Evolutionary conservation across 2,888 invertebrate genomes (phyloP).

Genomic region (Cabera pusaria): DNA sequence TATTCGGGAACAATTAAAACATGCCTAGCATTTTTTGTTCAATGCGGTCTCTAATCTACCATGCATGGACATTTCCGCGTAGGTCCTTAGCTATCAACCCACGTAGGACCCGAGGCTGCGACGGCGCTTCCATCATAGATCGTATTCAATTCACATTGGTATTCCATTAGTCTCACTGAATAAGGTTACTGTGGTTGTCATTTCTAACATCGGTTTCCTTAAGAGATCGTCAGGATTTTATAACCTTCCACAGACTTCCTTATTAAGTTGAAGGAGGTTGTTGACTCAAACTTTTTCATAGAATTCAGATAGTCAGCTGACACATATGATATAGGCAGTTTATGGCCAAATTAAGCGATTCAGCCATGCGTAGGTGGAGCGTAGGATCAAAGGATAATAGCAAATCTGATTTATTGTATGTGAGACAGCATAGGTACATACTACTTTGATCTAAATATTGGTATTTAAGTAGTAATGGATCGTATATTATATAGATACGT

Average conservation of each 20-base stretch:
- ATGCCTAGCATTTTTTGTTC: slow-evolving; percentile 41
- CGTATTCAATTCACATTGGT: slow-evolving; percentile 54
- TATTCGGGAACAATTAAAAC: slow-evolving; percentile 37
- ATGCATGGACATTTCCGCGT: slow-evolving; percentile 65
- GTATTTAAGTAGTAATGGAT: no score
- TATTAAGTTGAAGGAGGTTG: slow-evolving; percentile 19
- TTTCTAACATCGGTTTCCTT: slow-evolving; percentile 44
- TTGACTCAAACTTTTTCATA: slow-evolving; percentile 23
- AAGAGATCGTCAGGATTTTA: slow-evolving; percentile 33
- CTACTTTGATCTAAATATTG: no score
- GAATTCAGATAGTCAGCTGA: slow-evolving; percentile 15
- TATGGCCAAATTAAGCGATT: no score
- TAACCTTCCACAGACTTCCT: slow-evolving; percentile 12
- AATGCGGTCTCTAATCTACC: slow-evolving; percentile 44
- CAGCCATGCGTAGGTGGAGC: slow-evolving; percentile 1
- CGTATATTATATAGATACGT: no score
- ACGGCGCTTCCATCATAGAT: slow-evolving; percentile 45
- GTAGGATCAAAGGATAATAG: slow-evolving; percentile 7
- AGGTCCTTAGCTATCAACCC: slow-evolving; percentile 70
- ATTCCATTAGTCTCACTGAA: slow-evolving; percentile 59
- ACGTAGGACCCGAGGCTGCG: slow-evolving; percentile 70
- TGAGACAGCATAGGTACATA: no score
- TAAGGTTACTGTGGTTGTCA: slow-evolving; percentile 44
- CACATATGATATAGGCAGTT: no score
- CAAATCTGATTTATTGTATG: no score